Percentiles rank a stretch among this genome's conserved stretches.
Conservation (phyloP, 2,888 invertebrate species). For the Callimorpha dominula region DNA sequence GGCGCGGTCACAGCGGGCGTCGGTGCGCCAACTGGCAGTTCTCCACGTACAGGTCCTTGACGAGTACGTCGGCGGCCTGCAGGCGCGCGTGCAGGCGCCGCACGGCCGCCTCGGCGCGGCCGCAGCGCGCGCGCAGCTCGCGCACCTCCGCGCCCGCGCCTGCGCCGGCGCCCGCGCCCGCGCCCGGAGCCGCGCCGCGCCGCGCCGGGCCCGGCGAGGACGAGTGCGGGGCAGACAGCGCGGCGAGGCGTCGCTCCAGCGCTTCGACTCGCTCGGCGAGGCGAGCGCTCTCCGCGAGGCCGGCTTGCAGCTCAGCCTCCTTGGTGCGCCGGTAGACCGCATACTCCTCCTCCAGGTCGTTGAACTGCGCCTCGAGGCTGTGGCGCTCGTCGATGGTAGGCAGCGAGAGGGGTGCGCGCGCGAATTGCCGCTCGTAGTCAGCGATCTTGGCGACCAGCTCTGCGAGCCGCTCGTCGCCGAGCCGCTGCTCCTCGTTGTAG, state of each 20-base stretch:
- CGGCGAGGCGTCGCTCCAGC: constrained; percentile 72
- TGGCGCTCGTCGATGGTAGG: constrained; percentile 91
- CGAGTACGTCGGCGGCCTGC: constrained; percentile 90
- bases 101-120: constrained; percentile 75
- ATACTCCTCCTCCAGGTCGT: constrained; percentile 54
- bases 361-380: constrained; percentile 85
- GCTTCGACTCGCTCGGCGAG: constrained; percentile 31
- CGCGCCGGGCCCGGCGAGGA: constrained; percentile 25
- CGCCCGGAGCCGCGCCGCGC: constrained; percentile 65
- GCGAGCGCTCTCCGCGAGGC: constrained; percentile 79
- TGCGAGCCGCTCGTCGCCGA: constrained; percentile 91
- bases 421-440: constrained; percentile 93
- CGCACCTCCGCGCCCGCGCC: constrained; percentile 76
- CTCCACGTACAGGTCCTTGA: constrained; percentile 93
- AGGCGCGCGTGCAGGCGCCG: constrained; percentile 87
- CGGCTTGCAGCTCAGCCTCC: constrained; percentile 46
- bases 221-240: constrained; percentile 82
- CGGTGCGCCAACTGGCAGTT: constrained; percentile 87
- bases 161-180: constrained; percentile 15
- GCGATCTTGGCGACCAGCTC: constrained; percentile 91
- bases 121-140: constrained; percentile 81
- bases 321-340: constrained; percentile 41
- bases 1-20: constrained; percentile 54
- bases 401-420: constrained; percentile 69
- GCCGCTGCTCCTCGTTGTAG: constrained; percentile 91